phyloP scores from a whole-genome alignment of 2,797 vertebrate genomes.

The Sebastes ruberrimus region DNA sequence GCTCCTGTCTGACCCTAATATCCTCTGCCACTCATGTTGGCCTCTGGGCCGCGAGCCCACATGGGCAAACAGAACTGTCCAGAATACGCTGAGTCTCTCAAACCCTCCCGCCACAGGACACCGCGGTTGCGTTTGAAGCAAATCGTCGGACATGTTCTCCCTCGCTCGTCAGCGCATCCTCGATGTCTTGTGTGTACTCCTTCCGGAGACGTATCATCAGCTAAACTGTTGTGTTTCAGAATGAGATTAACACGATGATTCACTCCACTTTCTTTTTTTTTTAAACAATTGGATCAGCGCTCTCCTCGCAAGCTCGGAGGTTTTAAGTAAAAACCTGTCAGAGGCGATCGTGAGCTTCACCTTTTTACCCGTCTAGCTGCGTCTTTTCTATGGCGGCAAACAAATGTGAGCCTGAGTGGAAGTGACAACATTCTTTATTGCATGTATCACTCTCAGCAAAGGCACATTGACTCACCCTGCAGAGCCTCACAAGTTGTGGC shows the following conservation, averaged over 20 bases:
- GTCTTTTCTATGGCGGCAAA: slow-evolving; percentile 37
- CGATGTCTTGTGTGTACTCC: not conserved
- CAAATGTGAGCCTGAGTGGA: slow-evolving; percentile 54
- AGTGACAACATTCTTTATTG: slow-evolving; percentile 73
- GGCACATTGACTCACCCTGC: slow-evolving; percentile 73
- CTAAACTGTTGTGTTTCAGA: not conserved
- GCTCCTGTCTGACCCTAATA: slow-evolving; percentile 76
- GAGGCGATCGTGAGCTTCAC: not conserved
- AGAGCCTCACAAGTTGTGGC: slow-evolving; percentile 68
- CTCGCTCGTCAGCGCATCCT: slow-evolving; percentile 17
- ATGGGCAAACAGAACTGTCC: slow-evolving; percentile 61
- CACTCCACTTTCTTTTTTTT: not conserved
- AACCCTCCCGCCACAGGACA: slow-evolving; percentile 77
- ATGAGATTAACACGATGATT: slow-evolving; percentile 2
- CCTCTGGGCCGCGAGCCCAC: slow-evolving; percentile 65
- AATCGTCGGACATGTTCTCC: slow-evolving; percentile 39
- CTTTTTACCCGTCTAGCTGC: slow-evolving; percentile 27
- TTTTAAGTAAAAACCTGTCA: not conserved
- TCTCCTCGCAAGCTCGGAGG: not conserved
- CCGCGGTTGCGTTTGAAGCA: slow-evolving; percentile 71
- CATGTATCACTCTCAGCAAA: slow-evolving; percentile 72
- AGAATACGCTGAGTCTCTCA: slow-evolving; percentile 70
- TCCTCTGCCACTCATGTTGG: slow-evolving; percentile 66
- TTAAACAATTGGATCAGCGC: not conserved
- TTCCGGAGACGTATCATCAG: not conserved